Evolutionary conservation across 1,140 invertebrate species (phyloP), one percentile per base, ranked within the genome.

Genomic region (Andricus grossulariae): DNA sequence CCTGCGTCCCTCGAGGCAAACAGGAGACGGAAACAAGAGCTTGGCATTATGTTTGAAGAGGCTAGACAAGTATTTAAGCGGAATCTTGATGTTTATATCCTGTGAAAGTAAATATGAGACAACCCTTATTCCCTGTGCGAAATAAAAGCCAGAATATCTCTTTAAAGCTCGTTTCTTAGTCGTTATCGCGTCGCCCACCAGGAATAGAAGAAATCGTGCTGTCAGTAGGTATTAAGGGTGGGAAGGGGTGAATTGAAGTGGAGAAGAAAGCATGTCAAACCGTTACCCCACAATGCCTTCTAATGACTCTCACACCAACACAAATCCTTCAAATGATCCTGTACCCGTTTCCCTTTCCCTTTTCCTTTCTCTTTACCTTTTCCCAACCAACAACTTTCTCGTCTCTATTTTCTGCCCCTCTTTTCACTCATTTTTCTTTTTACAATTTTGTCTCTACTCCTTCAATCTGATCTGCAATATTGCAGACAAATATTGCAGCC

Each of bases 221-320:
- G 79, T 80, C 81, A 76, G 77, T 45, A 73, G 39, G 71, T 80
- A 80, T 81, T 77, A 10, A 66, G 39, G 8, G 5, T 0, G 12
- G 39, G 15, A 45, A 1, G 25, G 13, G 57, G 25, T 32, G 16
- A 7, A 66, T 10, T 16, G 16, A 5, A 66, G n/a, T 16, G n/a
- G 5, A 66, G 13, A 49, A 80, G 74, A 71, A 84, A 84, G 50
- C 76, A 72, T 81, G 81, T 84, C 79, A 84, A 85, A 85, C 84
- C 82, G 82, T 85, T 83, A 80, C 77, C 72, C 77, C 77, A 90
- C 88, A 90, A 90, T 90, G 83, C 83, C 80, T 85, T 88, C 88
- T 90, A 90, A 90, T 90, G 88, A 90, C 83, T 84, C 79, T 84
- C 79, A 71, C 81, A 73, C 66, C 78, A 81, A 81, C 71, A 70